A percentile compares a stretch with the other conserved stretches of the same genome.
phyloP scores from a whole-genome alignment of 2,888 invertebrate species.

The Melanophora roralis region DNA sequence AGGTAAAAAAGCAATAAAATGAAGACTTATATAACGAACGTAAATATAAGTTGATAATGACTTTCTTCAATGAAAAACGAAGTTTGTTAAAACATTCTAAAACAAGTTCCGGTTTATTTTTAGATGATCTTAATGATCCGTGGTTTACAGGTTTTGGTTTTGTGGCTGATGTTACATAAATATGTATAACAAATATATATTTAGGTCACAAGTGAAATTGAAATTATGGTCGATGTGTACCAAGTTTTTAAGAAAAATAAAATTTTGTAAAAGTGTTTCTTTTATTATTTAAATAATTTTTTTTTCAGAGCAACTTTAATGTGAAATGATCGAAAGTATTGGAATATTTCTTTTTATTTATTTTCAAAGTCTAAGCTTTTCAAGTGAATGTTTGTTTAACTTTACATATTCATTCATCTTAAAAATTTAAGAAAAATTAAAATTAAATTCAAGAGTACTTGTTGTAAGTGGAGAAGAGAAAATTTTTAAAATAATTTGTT shows the following conservation, averaged over 20 bases:
- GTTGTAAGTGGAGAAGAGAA: too few relatives aligned
- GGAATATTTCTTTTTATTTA: too few relatives aligned
- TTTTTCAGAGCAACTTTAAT: too few relatives aligned
- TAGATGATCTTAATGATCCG: slow-evolving; percentile 4
- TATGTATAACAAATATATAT: not conserved
- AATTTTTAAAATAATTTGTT: too few relatives aligned
- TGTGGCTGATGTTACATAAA: slow-evolving; percentile 48
- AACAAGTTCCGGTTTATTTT: slow-evolving; percentile 53
- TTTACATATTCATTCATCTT: too few relatives aligned
- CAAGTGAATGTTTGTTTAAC: too few relatives aligned
- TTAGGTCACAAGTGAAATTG: slow-evolving; percentile 48
- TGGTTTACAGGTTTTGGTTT: not conserved
- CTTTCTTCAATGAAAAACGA: slow-evolving; percentile 14
- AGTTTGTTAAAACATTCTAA: not conserved
- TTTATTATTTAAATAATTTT: too few relatives aligned
- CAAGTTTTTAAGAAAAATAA: not conserved
- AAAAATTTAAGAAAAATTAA: too few relatives aligned
- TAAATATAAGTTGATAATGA: slow-evolving; percentile 1
- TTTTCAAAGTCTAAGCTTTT: too few relatives aligned
- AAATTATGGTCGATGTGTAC: not conserved
- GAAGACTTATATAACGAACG: slow-evolving; percentile 12
- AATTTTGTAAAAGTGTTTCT: too few relatives aligned
- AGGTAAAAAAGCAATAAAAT: slow-evolving; percentile 20
- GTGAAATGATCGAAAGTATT: too few relatives aligned
- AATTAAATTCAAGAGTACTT: too few relatives aligned